Conservation (phyloP, 2,888 invertebrate species). For the Iphiclides podalirius region DNA sequence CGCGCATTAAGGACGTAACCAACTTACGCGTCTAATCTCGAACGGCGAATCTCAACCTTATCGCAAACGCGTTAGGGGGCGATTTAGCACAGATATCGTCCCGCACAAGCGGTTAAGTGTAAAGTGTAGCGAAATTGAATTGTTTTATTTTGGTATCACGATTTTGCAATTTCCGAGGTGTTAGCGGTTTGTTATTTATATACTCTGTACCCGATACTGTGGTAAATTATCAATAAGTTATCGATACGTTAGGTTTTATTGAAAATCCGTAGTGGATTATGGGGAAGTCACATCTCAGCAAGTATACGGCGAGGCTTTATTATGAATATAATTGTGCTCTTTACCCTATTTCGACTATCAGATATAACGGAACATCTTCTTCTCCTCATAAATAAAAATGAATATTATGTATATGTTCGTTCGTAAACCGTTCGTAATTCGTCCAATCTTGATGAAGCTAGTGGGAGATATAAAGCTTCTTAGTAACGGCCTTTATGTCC, state of each 20-base stretch:
- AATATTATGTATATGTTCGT: too few species aligned
- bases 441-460: too few species aligned
- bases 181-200: conserved; percentile 24
- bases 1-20: conserved; percentile 7
- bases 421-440: too few species aligned
- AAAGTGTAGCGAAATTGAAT: conserved; percentile 25
- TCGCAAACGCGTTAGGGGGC: background rate
- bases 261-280: too few species aligned
- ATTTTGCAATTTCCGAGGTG: conserved; percentile 24
- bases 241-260: conserved; percentile 6
- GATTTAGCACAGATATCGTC: background rate
- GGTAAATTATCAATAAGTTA: conserved; percentile 11
- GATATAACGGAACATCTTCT: too few species aligned
- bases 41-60: background rate
- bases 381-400: too few species aligned
- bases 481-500: too few species aligned
- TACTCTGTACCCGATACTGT: conserved; percentile 8
- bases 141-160: conserved; percentile 25
- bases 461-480: too few species aligned
- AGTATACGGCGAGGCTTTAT: conserved; percentile 38
- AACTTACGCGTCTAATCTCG: background rate
- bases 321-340: too few species aligned
- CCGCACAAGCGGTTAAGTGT: conserved; percentile 18
- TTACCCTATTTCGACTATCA: too few species aligned
- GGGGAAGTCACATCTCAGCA: conserved; percentile 51